Evolutionary conservation across 1,140 invertebrate genomes (phyloP).

Genomic region (Drosophila pachea): DNA sequence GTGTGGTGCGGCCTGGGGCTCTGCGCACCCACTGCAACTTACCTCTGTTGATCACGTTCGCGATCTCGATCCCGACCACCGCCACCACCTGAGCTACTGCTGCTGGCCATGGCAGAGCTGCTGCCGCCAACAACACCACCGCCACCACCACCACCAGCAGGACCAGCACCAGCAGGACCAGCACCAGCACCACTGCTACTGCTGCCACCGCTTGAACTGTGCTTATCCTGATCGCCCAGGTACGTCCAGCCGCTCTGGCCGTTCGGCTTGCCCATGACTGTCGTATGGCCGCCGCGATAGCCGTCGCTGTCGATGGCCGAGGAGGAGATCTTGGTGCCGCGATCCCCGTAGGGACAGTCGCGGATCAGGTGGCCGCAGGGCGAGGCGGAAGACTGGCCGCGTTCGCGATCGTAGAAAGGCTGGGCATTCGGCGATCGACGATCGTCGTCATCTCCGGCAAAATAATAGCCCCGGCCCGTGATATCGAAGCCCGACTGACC

Average conservation of each 20-base stretch:
- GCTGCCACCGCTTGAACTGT: constrained; percentile 15
- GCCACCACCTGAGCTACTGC: constrained; percentile 24
- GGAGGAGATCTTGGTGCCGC: constrained; percentile 60
- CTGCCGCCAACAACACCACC: constrained; percentile 18
- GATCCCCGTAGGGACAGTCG: constrained; percentile 62
- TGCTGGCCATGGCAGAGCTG: constrained; percentile 8
- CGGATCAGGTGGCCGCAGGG: constrained; percentile 58
- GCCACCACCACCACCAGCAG: constrained; percentile 9
- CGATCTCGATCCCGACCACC: constrained; percentile 40
- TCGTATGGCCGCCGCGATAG: constrained; percentile 59
- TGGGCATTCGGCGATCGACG: constrained; percentile 56
- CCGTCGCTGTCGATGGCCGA: constrained; percentile 63
- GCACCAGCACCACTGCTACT: constrained; percentile 16
- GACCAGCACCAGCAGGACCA: constrained; percentile 1
- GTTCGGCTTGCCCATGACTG: constrained; percentile 38
- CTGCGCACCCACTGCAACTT: constrained; percentile 71
- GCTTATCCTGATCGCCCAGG: constrained; percentile 68
- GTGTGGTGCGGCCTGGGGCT: background rate
- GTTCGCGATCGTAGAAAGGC: constrained; percentile 40
- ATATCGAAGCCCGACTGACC: constrained; percentile 79
- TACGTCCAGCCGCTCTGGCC: constrained; percentile 65
- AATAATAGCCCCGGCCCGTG: constrained; percentile 80
- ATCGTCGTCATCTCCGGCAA: constrained; percentile 67
- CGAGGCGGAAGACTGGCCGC: constrained; percentile 30
- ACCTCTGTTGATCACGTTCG: constrained; percentile 73